Conservation (phyloP, 2,113 vertebrate genomes). For the Corydoras maculifer region DNA sequence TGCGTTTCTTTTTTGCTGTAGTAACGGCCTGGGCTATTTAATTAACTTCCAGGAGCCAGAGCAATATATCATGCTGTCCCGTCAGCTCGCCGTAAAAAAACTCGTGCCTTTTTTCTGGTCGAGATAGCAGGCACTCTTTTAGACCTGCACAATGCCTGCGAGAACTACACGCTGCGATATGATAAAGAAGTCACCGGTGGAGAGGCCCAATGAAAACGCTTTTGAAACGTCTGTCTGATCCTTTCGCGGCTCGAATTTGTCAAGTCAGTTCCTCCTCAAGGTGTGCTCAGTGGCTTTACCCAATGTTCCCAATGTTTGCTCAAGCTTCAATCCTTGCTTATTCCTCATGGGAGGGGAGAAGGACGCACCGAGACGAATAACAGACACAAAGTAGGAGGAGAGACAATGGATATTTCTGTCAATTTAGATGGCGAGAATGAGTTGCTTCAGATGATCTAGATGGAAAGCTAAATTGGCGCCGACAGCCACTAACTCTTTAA, state of each 20-base stretch:
- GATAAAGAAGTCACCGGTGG: slow-evolving; percentile 20
- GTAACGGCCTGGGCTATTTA: slow-evolving; percentile 62
- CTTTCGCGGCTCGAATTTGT: slow-evolving; percentile 9
- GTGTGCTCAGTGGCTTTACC: too few relatives aligned
- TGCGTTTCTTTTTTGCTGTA: slow-evolving; percentile 30
- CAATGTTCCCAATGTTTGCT: too few relatives aligned
- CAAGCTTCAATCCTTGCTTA: neutral
- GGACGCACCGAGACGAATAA: slow-evolving; percentile 14
- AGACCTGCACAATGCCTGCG: slow-evolving; percentile 18
- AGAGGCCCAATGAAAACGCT: neutral
- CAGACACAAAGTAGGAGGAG: slow-evolving; percentile 40
- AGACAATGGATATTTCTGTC: slow-evolving; percentile 67
- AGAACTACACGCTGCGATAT: slow-evolving; percentile 25
- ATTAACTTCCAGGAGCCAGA: slow-evolving; percentile 65
- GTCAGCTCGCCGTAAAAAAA: slow-evolving; percentile 53
- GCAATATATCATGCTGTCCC: slow-evolving; percentile 65
- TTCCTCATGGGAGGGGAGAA: slow-evolving; percentile 4
- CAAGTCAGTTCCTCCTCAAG: neutral
- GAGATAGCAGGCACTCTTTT: slow-evolving; percentile 19
- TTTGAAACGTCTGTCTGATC: slow-evolving; percentile 21
- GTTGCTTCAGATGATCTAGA: slow-evolving; percentile 53
- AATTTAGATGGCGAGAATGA: slow-evolving; percentile 61
- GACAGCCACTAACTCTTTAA: slow-evolving; percentile 66
- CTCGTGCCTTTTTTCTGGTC: slow-evolving; percentile 28
- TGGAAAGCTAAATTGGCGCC: slow-evolving; percentile 65